Percentiles rank a stretch among this genome's conserved stretches.
These are phyloP conservation scores for Sebastes miniatus DNA, from an alignment of 2,797 vertebrate genomes.

Conservation along the genomic window DNA sequence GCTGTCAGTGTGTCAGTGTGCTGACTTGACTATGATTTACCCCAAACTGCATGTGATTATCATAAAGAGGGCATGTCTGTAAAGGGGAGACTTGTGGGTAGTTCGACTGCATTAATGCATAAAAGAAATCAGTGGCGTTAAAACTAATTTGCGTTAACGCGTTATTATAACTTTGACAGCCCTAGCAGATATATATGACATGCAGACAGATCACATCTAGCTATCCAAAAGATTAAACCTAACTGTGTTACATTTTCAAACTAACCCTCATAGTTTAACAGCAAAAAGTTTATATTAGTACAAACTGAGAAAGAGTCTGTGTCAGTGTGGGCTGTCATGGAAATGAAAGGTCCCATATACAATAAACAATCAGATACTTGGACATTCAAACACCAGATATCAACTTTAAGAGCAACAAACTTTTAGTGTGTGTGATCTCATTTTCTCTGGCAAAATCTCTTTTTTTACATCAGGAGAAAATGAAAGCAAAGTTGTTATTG, in stretches of 20 bases:
- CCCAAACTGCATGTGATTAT: no score
- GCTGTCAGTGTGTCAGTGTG: no score
- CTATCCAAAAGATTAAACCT: background rate
- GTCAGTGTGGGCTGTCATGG: background rate
- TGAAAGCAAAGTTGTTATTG: background rate
- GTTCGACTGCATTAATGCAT: no score
- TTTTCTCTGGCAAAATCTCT: background rate
- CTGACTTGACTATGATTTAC: no score
- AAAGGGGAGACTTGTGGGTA: no score
- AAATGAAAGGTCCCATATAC: background rate
- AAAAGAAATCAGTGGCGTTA: no score
- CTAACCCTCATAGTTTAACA: background rate
- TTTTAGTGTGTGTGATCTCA: background rate
- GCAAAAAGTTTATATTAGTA: background rate
- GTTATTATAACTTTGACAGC: no score
- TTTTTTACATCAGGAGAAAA: background rate
- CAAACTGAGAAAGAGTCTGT: background rate
- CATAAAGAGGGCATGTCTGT: no score
- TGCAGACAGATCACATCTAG: background rate
- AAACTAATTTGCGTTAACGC: no score
- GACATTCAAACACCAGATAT: slow-evolving; percentile 14
- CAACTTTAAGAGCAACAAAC: slow-evolving; percentile 8
- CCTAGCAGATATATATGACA: background rate
- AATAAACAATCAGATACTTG: background rate
- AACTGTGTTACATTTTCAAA: background rate